phyloP scores from a whole-genome alignment of 2,888 invertebrate species.

The Drosophila anomalata region DNA sequence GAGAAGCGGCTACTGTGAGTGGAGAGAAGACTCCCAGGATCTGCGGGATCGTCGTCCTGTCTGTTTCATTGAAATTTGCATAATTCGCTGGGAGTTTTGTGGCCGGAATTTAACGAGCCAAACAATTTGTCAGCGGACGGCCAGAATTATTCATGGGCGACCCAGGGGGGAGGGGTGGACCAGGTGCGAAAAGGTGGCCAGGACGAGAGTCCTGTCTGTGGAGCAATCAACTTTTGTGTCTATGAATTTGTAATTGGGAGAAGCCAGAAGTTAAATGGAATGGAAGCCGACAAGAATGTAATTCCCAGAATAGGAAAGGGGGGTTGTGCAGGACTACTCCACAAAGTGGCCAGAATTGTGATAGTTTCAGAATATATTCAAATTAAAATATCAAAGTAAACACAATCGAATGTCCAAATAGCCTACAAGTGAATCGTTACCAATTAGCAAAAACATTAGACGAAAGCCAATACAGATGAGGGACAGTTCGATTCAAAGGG shows the following conservation, averaged over 20 bases:
- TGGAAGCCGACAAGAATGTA: slow-evolving; percentile 21
- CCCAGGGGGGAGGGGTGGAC: not conserved
- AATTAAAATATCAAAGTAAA: too few relatives aligned
- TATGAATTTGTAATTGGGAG: slow-evolving; percentile 44
- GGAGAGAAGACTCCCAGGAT: slow-evolving; percentile 11
- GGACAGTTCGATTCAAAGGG: not conserved
- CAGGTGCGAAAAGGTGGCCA: slow-evolving; percentile 20
- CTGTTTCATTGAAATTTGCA: slow-evolving; percentile 38
- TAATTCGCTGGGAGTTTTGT: slow-evolving; percentile 44
- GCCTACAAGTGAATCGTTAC: slow-evolving; percentile 16
- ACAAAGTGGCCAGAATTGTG: not conserved
- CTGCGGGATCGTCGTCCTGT: slow-evolving; percentile 10
- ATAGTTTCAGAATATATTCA: not conserved
- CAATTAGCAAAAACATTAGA: slow-evolving; percentile 29
- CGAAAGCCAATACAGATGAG: slow-evolving; percentile 17
- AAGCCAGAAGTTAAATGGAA: slow-evolving; percentile 24
- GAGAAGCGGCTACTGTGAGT: slow-evolving; percentile 15
- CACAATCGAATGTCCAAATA: not conserved
- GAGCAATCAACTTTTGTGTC: slow-evolving; percentile 40
- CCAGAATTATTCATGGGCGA: slow-evolving; percentile 42
- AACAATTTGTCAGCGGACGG: slow-evolving; percentile 47
- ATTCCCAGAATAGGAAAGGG: not conserved
- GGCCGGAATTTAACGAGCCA: slow-evolving; percentile 49
- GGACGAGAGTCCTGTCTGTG: slow-evolving; percentile 6
- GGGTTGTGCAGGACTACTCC: too few relatives aligned